These are phyloP conservation scores for Agapornis roseicollis DNA, from an alignment of 2,113 vertebrate genomes.

Conservation along the genomic window DNA sequence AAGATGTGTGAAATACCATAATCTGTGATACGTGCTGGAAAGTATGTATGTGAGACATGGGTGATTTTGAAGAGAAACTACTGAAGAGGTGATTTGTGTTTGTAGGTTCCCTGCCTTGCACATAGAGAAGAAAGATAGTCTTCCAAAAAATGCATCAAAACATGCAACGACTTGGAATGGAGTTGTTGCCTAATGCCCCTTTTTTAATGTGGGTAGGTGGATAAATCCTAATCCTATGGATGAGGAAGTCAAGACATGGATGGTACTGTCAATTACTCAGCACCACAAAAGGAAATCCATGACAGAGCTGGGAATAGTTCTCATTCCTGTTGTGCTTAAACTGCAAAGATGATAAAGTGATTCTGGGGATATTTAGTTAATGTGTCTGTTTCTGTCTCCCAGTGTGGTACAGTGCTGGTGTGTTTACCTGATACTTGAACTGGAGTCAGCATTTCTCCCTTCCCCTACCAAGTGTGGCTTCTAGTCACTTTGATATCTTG, in stretches of 20 bases:
- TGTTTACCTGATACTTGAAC: background rate
- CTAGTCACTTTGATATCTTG: background rate
- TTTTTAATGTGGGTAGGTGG: background rate
- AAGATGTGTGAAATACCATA: background rate
- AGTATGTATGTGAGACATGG: background rate
- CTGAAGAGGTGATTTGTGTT: background rate
- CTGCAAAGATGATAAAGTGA: background rate
- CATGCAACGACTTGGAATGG: background rate
- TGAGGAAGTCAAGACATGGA: background rate
- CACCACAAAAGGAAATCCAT: background rate
- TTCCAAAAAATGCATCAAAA: background rate
- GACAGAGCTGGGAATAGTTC: background rate
- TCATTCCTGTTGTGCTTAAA: background rate
- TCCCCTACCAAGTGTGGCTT: background rate
- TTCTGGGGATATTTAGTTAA: background rate
- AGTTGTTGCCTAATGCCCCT: background rate
- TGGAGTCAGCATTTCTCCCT: background rate
- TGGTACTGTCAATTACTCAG: background rate
- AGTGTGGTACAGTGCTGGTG: fast-evolving
- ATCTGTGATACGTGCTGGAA: background rate
- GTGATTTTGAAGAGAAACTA: background rate
- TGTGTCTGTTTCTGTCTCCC: background rate
- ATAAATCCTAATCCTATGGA: background rate
- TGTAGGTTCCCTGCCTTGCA: background rate
- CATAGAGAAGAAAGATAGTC: background rate